Evolutionary conservation across 2,797 vertebrate species (phyloP), one percentile per base, ranked within the genome.

Genomic region (Vespertilio murinus): DNA sequence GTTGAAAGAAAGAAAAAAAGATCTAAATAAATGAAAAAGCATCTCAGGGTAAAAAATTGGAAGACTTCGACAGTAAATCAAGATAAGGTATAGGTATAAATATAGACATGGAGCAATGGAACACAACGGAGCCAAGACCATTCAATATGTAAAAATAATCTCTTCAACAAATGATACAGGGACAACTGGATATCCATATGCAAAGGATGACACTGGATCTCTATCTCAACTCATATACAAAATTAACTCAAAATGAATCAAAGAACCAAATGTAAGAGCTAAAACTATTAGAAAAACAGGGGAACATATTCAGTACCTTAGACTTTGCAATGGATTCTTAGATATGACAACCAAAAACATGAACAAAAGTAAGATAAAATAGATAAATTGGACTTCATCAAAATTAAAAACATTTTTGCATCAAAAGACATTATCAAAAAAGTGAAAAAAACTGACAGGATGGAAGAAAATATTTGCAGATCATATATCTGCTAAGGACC

Each of bases 261-360:
- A 74, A 80, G 54, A 92, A 70, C n/a, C 38, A 83, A 94, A 56
- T 23, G 3, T 87, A 54, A 88, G n/a, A 47, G 8, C 45, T 77
- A 70, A 77, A 83, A 88, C 73, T 83, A 54, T 91, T 91, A 45
- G 45, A 88, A 82, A 67, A 83, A 82, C 17, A 30, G 35, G 33
- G 38, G 47, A 56, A 79, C 78, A 56, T 83, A 69, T 18, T 78
- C 71, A 88, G 30, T 79, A 78, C 16, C 12, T 84, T 84, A 42
- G 54, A 94, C 71, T 92, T 94, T 75, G 67, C 69, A 61, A 69
- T 69, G 6, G 64, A 56, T 69, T 87, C 33, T 75, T 75, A 87
- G 59, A 67, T 81, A 86, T 16, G 40, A 75, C 28, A 94, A 77
- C 22, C 49, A 75, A 91, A 75, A 81, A 10, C 52, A 91, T 42